Evolutionary conservation across 2,113 vertebrate species (phyloP).

Genomic region (Pseudopodoces humilis): DNA sequence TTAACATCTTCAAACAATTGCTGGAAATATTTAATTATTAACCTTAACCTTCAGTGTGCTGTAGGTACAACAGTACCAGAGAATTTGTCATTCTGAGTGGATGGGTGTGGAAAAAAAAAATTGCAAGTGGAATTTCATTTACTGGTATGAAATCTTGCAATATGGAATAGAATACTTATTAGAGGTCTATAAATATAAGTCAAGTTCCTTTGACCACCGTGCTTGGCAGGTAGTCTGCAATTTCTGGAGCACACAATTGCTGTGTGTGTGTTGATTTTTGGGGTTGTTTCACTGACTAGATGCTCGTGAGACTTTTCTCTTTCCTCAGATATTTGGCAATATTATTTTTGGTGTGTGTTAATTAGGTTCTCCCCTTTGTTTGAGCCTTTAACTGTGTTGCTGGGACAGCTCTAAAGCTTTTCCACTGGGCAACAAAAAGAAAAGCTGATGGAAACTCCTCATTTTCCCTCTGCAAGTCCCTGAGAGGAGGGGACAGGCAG

Average conservation of each 20-base stretch:
- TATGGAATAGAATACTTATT: background rate
- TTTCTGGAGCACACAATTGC: background rate
- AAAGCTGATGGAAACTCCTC: background rate
- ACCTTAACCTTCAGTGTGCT: background rate
- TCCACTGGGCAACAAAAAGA: background rate
- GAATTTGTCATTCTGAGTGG: background rate
- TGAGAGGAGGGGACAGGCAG: background rate
- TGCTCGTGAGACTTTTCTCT: background rate
- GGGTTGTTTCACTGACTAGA: background rate
- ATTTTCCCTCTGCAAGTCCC: rapidly evolving
- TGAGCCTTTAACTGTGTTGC: background rate
- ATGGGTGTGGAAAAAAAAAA: background rate
- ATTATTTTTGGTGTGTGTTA: background rate
- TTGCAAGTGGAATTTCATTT: background rate
- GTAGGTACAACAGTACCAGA: background rate
- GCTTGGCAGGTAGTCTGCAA: background rate
- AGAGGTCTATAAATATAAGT: background rate
- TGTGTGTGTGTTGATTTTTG: constrained; percentile 23
- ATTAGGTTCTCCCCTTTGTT: background rate
- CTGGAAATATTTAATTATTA: background rate
- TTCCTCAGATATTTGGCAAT: background rate
- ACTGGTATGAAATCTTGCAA: background rate
- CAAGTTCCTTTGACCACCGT: background rate
- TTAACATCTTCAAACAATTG: background rate
- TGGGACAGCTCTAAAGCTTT: background rate